Base-by-base conservation (phyloP, 1,140 invertebrate species). In the Drosophila athabasca region DNA sequence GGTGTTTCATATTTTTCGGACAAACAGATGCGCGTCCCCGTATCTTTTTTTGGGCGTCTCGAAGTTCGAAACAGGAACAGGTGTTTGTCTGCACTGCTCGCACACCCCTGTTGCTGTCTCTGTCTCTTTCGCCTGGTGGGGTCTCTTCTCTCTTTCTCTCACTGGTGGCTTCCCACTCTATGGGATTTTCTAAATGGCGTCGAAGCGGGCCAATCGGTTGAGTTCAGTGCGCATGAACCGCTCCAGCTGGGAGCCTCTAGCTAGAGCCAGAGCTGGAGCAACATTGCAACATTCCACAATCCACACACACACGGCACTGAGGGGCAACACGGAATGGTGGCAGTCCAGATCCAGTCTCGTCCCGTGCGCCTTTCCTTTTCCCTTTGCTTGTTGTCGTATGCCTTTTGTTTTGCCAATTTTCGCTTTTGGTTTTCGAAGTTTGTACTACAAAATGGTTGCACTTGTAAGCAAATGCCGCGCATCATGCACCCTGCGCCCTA, bases 381-480 rank as follows among this genome's bases (percentile, higher is more conserved):
- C 26, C 35, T 15, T 24, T n/a, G 8, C 48, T 35, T 50, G 41
- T 74, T 13, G 35, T 39, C 35, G 35, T 13, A 13, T 39, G 60
- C 64, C 67, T 76, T 82, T 79, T 85, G 82, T 85, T 76, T 78
- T 76, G 68, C 62, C 85, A 88, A 72, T 89, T 89, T 39, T 87
- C 90, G 82, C 89, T 89, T 90, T 90, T 79, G 82, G 84, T 89
- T 89, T 89, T 89, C 87, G 76, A 90, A 90, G 87, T 82, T 90
- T 90, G 89, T 89, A 85, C 76, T 77, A 90, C 89, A 90, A 90
- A 90, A 90, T 90, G 89, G 89, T 90, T 90, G 89, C 89, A 90
- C 89, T 90, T 89, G 89, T 88, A 88, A 85, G 81, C 80, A 79
- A 84, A 82, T 78, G 79, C 78, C 65, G 41, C 39, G 13, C 19